Percentiles rank a stretch among this genome's conserved stretches.
These are phyloP conservation scores for Tetramorium parvispinum DNA, from an alignment of 1,140 invertebrate species.

Conservation along the genomic window DNA sequence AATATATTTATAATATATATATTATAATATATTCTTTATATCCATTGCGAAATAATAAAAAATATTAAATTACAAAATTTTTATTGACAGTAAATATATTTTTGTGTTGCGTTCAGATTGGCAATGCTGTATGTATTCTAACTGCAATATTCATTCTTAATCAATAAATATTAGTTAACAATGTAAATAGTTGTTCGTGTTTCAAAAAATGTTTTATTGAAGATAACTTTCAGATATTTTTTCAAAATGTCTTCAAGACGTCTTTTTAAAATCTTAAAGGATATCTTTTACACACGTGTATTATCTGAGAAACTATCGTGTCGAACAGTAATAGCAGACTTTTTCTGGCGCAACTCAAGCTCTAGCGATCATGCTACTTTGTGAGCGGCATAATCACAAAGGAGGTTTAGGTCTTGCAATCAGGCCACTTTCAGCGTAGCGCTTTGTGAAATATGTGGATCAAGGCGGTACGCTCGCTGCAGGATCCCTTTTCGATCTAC, in stretches of 20 bases:
- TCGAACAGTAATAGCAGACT: background rate
- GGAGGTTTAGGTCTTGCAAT: slow-evolving; percentile 33
- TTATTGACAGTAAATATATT: slow-evolving; percentile 10
- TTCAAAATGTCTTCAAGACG: background rate
- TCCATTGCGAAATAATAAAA: background rate
- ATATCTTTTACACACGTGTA: background rate
- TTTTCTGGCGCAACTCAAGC: background rate
- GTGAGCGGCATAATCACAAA: slow-evolving; percentile 43
- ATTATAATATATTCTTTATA: no score
- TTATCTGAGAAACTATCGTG: background rate
- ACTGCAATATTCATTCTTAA: background rate
- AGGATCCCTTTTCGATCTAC: slow-evolving; percentile 50
- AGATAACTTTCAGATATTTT: background rate
- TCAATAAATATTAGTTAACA: background rate
- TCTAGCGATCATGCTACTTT: slow-evolving; percentile 3
- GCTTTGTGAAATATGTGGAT: slow-evolving; percentile 32
- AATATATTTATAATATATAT: no score
- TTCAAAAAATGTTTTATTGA: background rate
- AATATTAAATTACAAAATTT: background rate
- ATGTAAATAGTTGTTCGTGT: background rate
- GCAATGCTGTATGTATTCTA: background rate
- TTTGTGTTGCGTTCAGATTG: background rate
- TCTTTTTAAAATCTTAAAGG: background rate
- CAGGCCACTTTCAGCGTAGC: slow-evolving; percentile 38
- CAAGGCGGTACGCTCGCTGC: background rate